Evolutionary conservation across 2,797 vertebrate genomes (phyloP).

Genomic region (Agapornis canus): DNA sequence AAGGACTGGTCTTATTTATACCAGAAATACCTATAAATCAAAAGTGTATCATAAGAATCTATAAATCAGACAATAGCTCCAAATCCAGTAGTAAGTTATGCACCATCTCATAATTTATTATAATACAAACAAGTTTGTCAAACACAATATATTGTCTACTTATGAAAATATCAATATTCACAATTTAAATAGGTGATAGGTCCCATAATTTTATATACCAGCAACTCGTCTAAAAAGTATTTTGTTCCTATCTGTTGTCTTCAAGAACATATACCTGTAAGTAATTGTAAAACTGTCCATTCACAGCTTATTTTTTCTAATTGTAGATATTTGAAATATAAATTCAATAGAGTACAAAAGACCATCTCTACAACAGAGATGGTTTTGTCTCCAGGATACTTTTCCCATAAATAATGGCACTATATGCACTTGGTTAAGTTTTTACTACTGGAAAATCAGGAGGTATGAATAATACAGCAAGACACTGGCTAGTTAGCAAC

Average conservation of each 20-base stretch:
- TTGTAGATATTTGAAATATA: slow-evolving; percentile 21
- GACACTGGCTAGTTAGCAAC: slow-evolving; percentile 52
- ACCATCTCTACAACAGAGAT: slow-evolving; percentile 8
- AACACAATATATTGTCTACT: slow-evolving; percentile 76
- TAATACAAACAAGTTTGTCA: slow-evolving; percentile 76
- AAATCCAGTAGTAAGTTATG: slow-evolving; percentile 9
- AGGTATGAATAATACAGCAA: slow-evolving; percentile 13
- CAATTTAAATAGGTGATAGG: slow-evolving; percentile 59
- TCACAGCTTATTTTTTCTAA: slow-evolving; percentile 44
- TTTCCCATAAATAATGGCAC: slow-evolving; percentile 4
- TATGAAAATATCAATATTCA: slow-evolving; percentile 79
- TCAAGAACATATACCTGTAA: neutral
- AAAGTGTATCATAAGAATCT: neutral
- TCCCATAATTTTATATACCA: slow-evolving; percentile 39
- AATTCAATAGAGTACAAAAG: slow-evolving; percentile 35
- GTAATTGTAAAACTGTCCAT: slow-evolving; percentile 13
- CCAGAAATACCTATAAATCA: neutral
- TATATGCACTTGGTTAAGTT: neutral
- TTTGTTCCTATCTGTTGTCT: slow-evolving; percentile 57
- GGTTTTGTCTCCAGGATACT: slow-evolving; percentile 16
- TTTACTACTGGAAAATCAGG: slow-evolving; percentile 3
- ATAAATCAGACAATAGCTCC: neutral
- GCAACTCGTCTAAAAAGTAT: slow-evolving; percentile 37
- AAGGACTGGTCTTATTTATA: neutral
- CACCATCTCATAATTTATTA: slow-evolving; percentile 77